Conservation (phyloP, 2,888 invertebrate genomes). For the Acrobasis suavella region DNA sequence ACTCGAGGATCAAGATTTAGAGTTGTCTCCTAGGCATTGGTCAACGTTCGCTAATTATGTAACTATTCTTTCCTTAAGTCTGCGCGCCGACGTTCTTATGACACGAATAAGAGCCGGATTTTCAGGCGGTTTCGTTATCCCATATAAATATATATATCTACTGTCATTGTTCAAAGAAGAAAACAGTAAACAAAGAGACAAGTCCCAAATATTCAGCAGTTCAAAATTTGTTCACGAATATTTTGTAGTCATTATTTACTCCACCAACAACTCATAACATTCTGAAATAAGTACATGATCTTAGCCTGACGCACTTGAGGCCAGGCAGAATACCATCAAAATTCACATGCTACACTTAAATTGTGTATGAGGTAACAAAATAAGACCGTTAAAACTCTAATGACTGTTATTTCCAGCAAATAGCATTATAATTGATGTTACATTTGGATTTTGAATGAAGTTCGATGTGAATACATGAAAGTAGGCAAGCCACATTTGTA, state of each 20-base stretch:
- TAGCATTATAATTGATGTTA: conserved; percentile 58
- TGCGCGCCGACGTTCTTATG: background rate
- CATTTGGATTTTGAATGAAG: conserved; percentile 40
- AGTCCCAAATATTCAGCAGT: too few relatives aligned
- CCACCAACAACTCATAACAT: background rate
- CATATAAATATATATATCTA: too few relatives aligned
- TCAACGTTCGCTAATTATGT: conserved; percentile 20
- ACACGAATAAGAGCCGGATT: conserved; percentile 9
- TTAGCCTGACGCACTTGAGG: background rate
- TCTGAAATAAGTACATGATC: background rate
- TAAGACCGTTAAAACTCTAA: conserved; percentile 37
- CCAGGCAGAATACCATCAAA: conserved; percentile 4
- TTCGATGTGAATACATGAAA: conserved; percentile 36
- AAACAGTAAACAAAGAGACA: too few relatives aligned
- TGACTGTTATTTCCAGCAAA: conserved; percentile 50
- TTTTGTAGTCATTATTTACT: too few relatives aligned
- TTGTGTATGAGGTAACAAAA: conserved; percentile 24
- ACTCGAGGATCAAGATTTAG: conserved; percentile 19
- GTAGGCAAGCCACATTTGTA: conserved; percentile 29
- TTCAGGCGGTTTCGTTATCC: background rate
- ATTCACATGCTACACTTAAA: conserved; percentile 18
- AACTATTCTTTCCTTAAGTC: background rate
- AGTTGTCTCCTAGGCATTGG: conserved; percentile 12
- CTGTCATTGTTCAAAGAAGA: too few relatives aligned
- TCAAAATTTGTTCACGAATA: too few relatives aligned